Evolutionary conservation across 2,113 vertebrate species (phyloP).

Genomic region (Campylorhamphus procurvoides): DNA sequence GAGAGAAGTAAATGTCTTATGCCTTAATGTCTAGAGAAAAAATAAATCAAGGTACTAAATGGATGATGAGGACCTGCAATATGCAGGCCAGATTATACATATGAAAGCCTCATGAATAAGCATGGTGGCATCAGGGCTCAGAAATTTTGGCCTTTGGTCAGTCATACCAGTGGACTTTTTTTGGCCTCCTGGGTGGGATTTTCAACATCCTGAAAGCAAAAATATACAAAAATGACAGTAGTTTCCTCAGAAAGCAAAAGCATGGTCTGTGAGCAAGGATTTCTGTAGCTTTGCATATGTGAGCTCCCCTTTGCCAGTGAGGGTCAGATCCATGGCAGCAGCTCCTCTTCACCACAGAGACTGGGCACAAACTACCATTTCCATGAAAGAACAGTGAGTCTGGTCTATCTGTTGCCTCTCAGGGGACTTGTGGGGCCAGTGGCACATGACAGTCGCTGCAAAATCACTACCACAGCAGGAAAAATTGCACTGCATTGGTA

Average conservation of each 20-base stretch:
- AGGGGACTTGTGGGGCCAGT: no score
- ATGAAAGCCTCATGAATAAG: background rate
- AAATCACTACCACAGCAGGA: background rate
- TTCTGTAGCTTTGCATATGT: fast-evolving
- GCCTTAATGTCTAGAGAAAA: background rate
- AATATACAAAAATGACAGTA: background rate
- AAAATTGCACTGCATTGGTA: fast-evolving
- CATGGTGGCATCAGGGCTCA: background rate
- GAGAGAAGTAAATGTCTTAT: background rate
- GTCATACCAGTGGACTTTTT: background rate
- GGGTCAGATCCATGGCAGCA: background rate
- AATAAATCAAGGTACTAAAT: background rate
- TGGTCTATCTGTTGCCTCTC: background rate
- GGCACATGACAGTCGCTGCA: background rate
- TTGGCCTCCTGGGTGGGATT: background rate
- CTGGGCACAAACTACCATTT: background rate
- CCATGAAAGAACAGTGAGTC: background rate
- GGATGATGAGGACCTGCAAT: background rate
- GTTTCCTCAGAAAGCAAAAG: background rate
- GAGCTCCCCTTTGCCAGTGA: background rate
- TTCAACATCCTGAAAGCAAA: background rate
- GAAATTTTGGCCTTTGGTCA: background rate
- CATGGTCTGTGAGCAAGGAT: fast-evolving
- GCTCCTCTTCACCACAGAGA: background rate
- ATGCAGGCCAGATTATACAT: background rate